Evolutionary conservation across 2,797 vertebrate genomes (phyloP).

Genomic region (Ptychobarbus kaznakovi): DNA sequence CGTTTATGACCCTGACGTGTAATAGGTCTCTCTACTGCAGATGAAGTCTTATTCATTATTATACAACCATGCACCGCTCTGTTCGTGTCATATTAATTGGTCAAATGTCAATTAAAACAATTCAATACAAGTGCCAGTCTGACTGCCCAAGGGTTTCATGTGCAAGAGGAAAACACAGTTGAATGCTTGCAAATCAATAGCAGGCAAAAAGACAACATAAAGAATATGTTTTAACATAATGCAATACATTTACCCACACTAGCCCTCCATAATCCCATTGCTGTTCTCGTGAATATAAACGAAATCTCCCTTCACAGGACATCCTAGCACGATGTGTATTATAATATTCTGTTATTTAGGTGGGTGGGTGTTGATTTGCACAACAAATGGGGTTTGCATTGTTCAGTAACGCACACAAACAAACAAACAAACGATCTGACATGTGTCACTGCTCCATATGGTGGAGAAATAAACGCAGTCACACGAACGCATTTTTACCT

Average conservation of each 20-base stretch:
- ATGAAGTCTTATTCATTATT: constrained; percentile 2
- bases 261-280: not conserved
- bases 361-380: not conserved
- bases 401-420: constrained; percentile 1
- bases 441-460: constrained; percentile 24
- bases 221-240: constrained; percentile 20
- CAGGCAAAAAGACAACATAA: constrained; percentile 52
- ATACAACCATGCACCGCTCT: not conserved
- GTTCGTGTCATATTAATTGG: constrained; percentile 29
- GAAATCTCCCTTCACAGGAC: not conserved
- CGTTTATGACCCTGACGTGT: not conserved
- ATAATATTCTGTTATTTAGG: not conserved
- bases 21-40: not conserved
- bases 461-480: not conserved
- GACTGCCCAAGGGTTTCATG: constrained; percentile 65
- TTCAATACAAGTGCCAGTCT: constrained; percentile 73
- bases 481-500: constrained; percentile 78
- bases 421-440: not conserved
- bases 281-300: not conserved
- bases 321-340: not conserved
- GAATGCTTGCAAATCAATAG: constrained; percentile 51
- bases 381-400: not conserved
- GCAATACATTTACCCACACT: not conserved
- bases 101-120: constrained; percentile 69
- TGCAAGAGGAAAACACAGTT: constrained; percentile 58